Percentiles rank a stretch among this genome's conserved stretches.
Evolutionary conservation across 2,888 invertebrate genomes (phyloP).

Genomic region (Gasteruption jaculator): DNA sequence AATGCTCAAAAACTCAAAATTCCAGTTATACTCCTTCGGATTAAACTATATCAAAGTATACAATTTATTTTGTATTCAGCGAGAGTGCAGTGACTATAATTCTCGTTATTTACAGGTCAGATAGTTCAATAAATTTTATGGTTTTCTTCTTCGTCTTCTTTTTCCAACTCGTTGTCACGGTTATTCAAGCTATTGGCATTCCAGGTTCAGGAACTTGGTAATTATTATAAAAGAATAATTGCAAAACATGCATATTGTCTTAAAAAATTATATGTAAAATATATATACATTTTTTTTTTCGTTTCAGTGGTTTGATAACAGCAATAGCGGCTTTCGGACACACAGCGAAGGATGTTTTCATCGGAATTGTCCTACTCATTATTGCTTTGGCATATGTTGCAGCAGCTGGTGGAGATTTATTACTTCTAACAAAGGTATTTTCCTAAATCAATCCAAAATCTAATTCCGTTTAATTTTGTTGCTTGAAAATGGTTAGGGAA

Average conservation of each 20-base stretch:
- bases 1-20: background rate
- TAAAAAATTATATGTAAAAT: too few relatives aligned
- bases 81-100: too few relatives aligned
- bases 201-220: constrained; percentile 82
- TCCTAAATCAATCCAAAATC: constrained; percentile 7
- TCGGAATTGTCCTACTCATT: constrained; percentile 73
- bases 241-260: too few relatives aligned
- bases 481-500: too few relatives aligned
- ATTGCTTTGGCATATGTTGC: constrained; percentile 76
- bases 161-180: constrained; percentile 86
- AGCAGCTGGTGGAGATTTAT: constrained; percentile 72
- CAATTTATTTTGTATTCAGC: constrained; percentile 12
- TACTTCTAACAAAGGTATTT: constrained; percentile 81
- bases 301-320: constrained; percentile 71
- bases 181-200: constrained; percentile 86
- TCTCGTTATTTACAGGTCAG: constrained; percentile 80
- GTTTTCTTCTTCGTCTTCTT: constrained; percentile 99
- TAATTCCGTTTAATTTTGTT: too few relatives aligned
- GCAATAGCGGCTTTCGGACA: constrained; percentile 65
- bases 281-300: constrained; percentile 18
- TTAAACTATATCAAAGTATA: constrained; percentile 3
- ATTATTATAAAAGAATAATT: constrained; percentile 31
- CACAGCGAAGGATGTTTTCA: constrained; percentile 59
- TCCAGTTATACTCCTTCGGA: too few relatives aligned
- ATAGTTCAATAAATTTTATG: constrained; percentile 99